These are phyloP conservation scores for Drosophila truncata DNA, from an alignment of 1,140 invertebrate species.

Conservation along the genomic window DNA sequence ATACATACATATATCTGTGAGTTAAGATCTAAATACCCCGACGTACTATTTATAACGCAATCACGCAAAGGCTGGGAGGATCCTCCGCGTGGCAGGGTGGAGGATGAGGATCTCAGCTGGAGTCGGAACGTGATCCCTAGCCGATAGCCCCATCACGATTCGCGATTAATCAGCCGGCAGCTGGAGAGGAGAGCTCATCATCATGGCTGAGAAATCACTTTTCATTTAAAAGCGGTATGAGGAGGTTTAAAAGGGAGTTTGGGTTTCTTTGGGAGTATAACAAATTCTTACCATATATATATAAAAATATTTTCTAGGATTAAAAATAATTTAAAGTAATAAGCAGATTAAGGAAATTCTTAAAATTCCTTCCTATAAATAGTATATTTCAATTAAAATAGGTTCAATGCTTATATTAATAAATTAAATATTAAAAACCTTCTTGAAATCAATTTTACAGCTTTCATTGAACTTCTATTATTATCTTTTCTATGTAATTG, in stretches of 20 bases:
- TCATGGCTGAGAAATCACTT: slow-evolving; percentile 76
- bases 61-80: slow-evolving; percentile 14
- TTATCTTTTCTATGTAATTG: no score
- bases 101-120: slow-evolving; percentile 29
- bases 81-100: neutral
- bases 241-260: neutral
- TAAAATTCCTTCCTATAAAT: no score
- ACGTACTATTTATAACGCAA: slow-evolving; percentile 67
- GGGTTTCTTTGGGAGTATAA: no score
- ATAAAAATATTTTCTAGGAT: no score
- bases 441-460: accelerated
- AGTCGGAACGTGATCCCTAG: slow-evolving; percentile 68
- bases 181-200: slow-evolving; percentile 51
- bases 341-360: neutral
- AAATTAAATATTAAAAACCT: neutral
- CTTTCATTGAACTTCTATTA: neutral
- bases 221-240: slow-evolving; percentile 56
- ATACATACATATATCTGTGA: slow-evolving; percentile 27
- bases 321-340: neutral
- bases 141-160: slow-evolving; percentile 78
- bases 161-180: slow-evolving; percentile 76
- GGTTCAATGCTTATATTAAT: neutral
- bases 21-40: slow-evolving; percentile 35
- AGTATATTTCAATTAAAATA: no score
- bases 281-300: neutral